Conservation (phyloP, 2,113 vertebrate genomes). For the Sus scrofa region T2T-Sscrofa CM000824.6:181554001-181554500, state of each 20-base stretch:
- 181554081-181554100: background rate
- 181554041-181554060: background rate
- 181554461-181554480: background rate
- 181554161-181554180: background rate
- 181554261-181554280: background rate
- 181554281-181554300: background rate
- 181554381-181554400: background rate
- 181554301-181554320: background rate
- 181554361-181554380: background rate
- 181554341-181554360: background rate
- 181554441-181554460: background rate
- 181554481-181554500: background rate
- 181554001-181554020: no score
- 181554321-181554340: background rate
- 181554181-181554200: background rate
- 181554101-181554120: background rate
- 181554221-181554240: background rate
- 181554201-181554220: background rate
- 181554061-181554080: constrained; percentile 10
- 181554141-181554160: background rate
- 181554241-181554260: background rate
- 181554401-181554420: background rate
- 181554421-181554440: background rate
- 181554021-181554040: no score
- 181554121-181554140: background rate